These are phyloP conservation scores for Pogonognathellus flavescens DNA, from an alignment of 1,140 invertebrate species.

Conservation along the genomic window DNA sequence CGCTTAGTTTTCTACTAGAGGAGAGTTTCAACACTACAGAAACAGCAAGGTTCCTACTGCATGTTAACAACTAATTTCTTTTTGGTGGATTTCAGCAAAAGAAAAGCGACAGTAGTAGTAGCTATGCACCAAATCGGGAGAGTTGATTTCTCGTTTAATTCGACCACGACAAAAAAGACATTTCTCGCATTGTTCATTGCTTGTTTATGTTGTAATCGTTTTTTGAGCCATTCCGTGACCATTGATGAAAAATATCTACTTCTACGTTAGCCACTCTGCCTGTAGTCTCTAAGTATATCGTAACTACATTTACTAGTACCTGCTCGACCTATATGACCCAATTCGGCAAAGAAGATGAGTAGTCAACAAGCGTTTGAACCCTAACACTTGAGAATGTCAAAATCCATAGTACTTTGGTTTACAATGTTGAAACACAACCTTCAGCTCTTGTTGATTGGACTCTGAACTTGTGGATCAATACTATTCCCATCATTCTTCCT, in stretches of 20 bases:
- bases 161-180: constrained; percentile 54
- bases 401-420: background rate
- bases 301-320: constrained; percentile 19
- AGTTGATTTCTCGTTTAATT: constrained; percentile 60
- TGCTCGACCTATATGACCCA: background rate
- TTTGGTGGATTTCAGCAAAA: constrained; percentile 50
- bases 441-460: background rate
- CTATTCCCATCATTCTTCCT: constrained; percentile 27
- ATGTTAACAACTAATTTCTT: background rate
- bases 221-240: constrained; percentile 42
- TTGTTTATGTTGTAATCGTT: constrained; percentile 20
- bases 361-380: background rate
- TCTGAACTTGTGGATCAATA: constrained; percentile 4
- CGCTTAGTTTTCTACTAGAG: background rate
- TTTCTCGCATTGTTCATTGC: constrained; percentile 45
- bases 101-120: constrained; percentile 49
- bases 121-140: constrained; percentile 52
- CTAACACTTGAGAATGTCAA: background rate
- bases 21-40: background rate
- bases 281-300: constrained; percentile 10
- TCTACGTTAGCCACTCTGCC: background rate
- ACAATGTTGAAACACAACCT: background rate
- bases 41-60: background rate
- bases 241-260: constrained; percentile 8
- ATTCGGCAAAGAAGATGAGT: background rate